phyloP scores from a whole-genome alignment of 2,888 invertebrate genomes.

The Amphipyra berbera region DNA sequence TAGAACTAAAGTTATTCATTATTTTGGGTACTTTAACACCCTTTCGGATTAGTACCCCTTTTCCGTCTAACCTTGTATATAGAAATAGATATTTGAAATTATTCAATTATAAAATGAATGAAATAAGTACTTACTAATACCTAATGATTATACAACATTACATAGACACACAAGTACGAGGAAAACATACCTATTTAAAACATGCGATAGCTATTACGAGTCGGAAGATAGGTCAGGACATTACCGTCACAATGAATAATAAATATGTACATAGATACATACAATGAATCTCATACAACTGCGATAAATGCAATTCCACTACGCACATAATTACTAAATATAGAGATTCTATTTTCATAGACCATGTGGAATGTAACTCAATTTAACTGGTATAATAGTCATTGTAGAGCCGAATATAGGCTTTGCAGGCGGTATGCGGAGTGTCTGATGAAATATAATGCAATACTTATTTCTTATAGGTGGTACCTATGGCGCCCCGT shows the following conservation, averaged over 20 bases:
- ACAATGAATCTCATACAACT: constrained; percentile 13
- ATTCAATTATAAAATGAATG: too few species aligned
- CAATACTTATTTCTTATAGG: constrained; percentile 18
- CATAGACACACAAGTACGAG: neutral
- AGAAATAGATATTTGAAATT: too few species aligned
- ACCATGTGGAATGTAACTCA: constrained; percentile 11
- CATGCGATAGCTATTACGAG: constrained; percentile 19
- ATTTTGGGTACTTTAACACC: too few species aligned
- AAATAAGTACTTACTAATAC: neutral
- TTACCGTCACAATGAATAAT: constrained; percentile 48
- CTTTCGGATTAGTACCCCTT: too few species aligned
- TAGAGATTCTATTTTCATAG: neutral
- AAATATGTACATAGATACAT: constrained; percentile 12
- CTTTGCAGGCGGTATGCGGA: constrained; percentile 10
- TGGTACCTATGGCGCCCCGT: too few species aligned
- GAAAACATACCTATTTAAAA: constrained; percentile 13
- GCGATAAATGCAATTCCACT: constrained; percentile 6
- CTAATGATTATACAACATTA: neutral
- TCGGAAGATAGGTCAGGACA: constrained; percentile 53
- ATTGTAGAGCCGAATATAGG: constrained; percentile 7
- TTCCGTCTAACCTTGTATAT: too few species aligned
- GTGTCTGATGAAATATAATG: constrained; percentile 38
- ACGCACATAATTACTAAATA: constrained; percentile 5
- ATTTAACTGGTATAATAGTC: constrained; percentile 11
- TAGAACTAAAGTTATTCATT: too few species aligned